These are phyloP conservation scores for Pogonocichla stellata DNA, from an alignment of 2,113 vertebrate species.

Conservation along the genomic window DNA sequence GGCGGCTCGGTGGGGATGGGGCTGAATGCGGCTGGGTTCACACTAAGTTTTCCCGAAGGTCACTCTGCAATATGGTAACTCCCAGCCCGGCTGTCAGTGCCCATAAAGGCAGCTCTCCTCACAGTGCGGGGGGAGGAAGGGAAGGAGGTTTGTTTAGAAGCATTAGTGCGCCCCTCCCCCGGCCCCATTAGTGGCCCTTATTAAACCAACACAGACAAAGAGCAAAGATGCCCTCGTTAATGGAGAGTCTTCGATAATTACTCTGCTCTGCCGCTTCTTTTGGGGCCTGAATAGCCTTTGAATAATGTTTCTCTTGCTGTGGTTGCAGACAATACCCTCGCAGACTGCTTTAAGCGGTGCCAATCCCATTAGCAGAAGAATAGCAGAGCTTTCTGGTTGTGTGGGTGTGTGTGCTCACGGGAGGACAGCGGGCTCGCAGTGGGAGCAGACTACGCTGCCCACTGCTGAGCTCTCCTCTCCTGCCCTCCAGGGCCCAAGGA, in stretches of 20 bases:
- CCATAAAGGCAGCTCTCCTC: conserved; percentile 64
- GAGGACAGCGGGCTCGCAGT: background rate
- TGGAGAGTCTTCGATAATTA: conserved; percentile 83
- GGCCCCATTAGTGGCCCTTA: conserved; percentile 82
- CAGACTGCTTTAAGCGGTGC: conserved; percentile 78
- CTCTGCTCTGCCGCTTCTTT: conserved; percentile 78
- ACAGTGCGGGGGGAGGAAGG: conserved; percentile 48
- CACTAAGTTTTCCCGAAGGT: conserved; percentile 68
- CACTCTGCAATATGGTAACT: conserved; percentile 69
- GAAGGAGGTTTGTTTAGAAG: conserved; percentile 79
- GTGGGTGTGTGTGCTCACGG: background rate
- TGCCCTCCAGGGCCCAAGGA: background rate
- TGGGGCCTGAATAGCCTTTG: conserved; percentile 80
- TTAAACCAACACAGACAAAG: conserved; percentile 85
- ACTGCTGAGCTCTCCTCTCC: background rate
- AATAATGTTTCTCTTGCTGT: conserved; percentile 86
- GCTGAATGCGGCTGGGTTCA: conserved; percentile 48
- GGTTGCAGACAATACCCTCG: conserved; percentile 76
- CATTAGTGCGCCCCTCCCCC: conserved; percentile 77
- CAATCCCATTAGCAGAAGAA: conserved; percentile 84
- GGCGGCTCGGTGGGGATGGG: conserved; percentile 7
- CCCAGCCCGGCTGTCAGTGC: conserved; percentile 60
- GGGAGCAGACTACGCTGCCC: background rate
- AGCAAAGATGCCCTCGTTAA: conserved; percentile 80
- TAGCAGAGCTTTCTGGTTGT: conserved; percentile 57